Evolutionary conservation across 2,888 invertebrate genomes (phyloP).

Genomic region (Pristionchus maxplancki): DNA sequence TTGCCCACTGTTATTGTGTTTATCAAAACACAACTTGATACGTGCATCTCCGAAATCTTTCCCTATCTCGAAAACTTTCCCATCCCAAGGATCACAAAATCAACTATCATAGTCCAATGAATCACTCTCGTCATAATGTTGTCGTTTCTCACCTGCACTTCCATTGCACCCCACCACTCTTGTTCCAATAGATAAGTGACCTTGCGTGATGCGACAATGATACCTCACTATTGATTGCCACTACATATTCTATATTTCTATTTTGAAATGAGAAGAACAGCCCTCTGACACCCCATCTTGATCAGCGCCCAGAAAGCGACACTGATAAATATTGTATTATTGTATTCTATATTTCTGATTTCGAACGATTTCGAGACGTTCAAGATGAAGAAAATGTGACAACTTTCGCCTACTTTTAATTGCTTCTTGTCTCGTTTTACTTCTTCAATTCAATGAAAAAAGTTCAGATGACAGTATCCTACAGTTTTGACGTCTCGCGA

Average conservation of each 20-base stretch:
- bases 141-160: neutral
- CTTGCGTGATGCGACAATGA: neutral
- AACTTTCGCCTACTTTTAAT: too few species aligned
- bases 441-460: neutral
- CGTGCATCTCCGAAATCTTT: neutral
- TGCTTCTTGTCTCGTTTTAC: neutral
- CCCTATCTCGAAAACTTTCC: neutral
- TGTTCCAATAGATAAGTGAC: neutral
- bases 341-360: too few species aligned
- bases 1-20: too few species aligned
- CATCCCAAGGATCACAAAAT: neutral
- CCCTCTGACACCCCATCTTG: too few species aligned
- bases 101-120: neutral
- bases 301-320: too few species aligned
- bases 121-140: conserved; percentile 11
- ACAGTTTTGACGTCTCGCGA: conserved; percentile 71
- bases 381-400: too few species aligned
- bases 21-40: too few species aligned
- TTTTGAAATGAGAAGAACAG: too few species aligned
- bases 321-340: too few species aligned
- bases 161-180: neutral
- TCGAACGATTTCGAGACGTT: too few species aligned
- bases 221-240: neutral
- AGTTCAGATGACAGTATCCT: conserved; percentile 70
- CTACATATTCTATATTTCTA: too few species aligned